Base-by-base conservation (phyloP, 2,113 vertebrate genomes). In the Thryonomys swinderianus region DNA sequence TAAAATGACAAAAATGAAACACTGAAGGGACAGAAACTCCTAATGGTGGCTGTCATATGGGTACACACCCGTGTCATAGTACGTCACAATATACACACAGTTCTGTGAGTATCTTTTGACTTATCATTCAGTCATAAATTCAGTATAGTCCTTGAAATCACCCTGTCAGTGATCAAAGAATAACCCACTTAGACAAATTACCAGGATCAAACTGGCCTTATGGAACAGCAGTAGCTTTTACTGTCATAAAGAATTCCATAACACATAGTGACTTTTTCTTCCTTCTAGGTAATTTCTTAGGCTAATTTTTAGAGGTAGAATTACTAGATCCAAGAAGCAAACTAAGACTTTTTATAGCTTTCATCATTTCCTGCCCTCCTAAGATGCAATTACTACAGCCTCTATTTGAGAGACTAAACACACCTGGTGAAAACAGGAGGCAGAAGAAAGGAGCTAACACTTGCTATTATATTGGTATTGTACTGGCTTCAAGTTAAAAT, bases 171-270 rank as follows among this genome's bases (percentile, higher is more conserved):
- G 62, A 87, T 62, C 53, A 16, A 10, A 90, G 34, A 85, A 78
- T 66, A 92, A 59, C n/a, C 45, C 55, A 64, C 51, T 95, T 66
- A 82, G 74, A 66, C 66, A 13, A 90, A 83, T 86, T 92, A 34
- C 34, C 45, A 53, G 78, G 82, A 88, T 37, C 74, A 67, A 90
- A 89, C n/a, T 69, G 73, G 76, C 34, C 61, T 69, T 71, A 89
- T 51, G 81, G 8, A n/a, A 71, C 83, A 64, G 45, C 66, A 30
- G 14, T 88, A 9, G 55, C 21, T 64, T 74, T 91, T 57, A 69
- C 53, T 40, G 69, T 53, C 73, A 76, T 27, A 74, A 80, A 94
- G 64, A 80, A 87, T 59, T 73, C 25, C 62, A 37, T 62, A 78
- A 53, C 84, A 92, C 34, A 73, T 18, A 80, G 17, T 17, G 4